These are phyloP conservation scores for Phengaris arion DNA, from an alignment of 2,888 invertebrate species.

Conservation along the genomic window DNA sequence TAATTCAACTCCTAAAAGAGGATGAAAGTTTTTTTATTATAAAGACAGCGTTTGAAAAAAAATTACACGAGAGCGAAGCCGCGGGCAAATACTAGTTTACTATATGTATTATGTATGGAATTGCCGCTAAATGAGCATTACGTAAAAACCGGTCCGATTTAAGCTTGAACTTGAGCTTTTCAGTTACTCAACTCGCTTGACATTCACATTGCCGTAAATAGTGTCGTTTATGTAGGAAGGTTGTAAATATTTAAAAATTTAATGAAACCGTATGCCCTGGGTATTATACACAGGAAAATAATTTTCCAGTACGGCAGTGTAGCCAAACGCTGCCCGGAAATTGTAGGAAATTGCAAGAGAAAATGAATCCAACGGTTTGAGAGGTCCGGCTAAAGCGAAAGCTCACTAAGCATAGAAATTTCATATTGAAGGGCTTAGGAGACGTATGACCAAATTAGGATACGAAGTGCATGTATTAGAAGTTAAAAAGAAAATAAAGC, in stretches of 20 bases:
- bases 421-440: constrained; percentile 22
- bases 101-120: no score
- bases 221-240: constrained; percentile 9
- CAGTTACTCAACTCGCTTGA: background rate
- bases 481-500: background rate
- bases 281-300: constrained; percentile 59
- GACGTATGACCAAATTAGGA: constrained; percentile 21
- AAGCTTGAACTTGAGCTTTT: constrained; percentile 34
- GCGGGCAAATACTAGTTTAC: background rate
- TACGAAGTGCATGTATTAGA: constrained; percentile 7
- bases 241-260: constrained; percentile 40
- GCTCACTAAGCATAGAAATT: constrained; percentile 39
- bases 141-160: constrained; percentile 17
- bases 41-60: no score
- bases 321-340: constrained; percentile 73
- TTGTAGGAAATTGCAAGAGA: constrained; percentile 79
- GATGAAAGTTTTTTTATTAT: no score
- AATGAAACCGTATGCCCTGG: constrained; percentile 41
- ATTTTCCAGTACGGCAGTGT: constrained; percentile 67
- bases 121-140: background rate
- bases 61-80: no score
- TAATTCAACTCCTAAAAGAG: no score
- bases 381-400: constrained; percentile 56
- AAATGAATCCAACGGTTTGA: constrained; percentile 74
- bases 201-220: constrained; percentile 10